Evolutionary conservation across 2,113 vertebrate genomes (phyloP).

Genomic region (Cephalophus harveyi): DNA sequence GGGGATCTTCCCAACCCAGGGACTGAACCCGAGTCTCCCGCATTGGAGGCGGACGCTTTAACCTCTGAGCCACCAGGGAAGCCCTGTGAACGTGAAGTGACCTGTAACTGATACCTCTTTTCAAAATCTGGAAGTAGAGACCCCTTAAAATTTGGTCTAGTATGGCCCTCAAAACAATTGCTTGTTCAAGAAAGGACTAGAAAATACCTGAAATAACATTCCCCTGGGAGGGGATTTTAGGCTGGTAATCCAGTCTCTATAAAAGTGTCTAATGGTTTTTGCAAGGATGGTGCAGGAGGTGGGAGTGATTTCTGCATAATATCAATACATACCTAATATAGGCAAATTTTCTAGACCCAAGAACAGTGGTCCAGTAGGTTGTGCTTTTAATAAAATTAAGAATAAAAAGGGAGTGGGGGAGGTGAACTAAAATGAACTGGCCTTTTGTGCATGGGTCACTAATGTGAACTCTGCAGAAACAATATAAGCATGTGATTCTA

Average conservation of each 20-base stretch:
- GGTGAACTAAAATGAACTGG: neutral
- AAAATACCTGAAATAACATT: neutral
- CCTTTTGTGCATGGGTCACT: neutral
- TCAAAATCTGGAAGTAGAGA: neutral
- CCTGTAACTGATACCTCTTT: neutral
- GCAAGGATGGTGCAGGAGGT: neutral
- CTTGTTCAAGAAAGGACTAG: neutral
- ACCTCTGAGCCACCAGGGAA: too few species aligned
- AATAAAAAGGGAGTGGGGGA: neutral
- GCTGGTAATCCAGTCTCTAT: neutral
- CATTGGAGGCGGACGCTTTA: too few species aligned
- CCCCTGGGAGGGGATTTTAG: neutral
- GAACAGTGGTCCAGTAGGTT: neutral
- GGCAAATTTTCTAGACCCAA: neutral
- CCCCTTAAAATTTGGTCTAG: neutral
- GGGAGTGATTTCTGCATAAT: neutral
- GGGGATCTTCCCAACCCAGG: too few species aligned
- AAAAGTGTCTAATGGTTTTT: neutral
- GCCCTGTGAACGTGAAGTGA: neutral
- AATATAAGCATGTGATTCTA: neutral
- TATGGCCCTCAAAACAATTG: neutral
- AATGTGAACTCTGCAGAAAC: neutral
- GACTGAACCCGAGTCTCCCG: too few species aligned
- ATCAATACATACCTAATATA: neutral
- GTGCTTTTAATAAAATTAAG: neutral